phyloP scores from a whole-genome alignment of 2,113 vertebrate species.

The Collichthys lucidus region DNA sequence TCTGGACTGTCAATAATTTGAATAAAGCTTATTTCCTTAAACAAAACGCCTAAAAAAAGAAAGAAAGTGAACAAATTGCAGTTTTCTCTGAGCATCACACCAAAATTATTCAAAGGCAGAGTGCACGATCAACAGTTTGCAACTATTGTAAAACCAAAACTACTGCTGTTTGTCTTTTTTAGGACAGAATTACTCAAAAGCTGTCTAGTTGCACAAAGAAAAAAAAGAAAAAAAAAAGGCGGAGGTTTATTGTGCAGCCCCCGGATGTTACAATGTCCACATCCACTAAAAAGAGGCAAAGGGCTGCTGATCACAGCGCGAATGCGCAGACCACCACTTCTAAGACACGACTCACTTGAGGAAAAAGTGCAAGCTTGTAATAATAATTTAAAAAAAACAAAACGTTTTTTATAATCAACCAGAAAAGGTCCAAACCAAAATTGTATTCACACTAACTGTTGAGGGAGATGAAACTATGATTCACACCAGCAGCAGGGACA shows the following conservation, averaged over 20 bases:
- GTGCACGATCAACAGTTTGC: no score
- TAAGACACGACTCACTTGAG: not conserved
- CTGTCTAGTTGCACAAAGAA: not conserved
- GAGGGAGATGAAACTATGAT: slow-evolving; percentile 28
- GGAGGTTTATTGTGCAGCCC: not conserved
- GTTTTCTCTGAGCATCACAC: no score
- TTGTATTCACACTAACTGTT: slow-evolving; percentile 25
- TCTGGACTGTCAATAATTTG: not conserved
- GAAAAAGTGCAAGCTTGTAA: not conserved
- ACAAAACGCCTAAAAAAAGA: not conserved
- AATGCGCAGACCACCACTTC: fast-evolving
- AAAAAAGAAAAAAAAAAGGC: not conserved
- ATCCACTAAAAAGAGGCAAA: not conserved
- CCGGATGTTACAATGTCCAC: not conserved
- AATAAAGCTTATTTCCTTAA: not conserved
- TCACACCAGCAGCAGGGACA: slow-evolving; percentile 31
- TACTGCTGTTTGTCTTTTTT: not conserved
- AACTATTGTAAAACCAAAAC: not conserved
- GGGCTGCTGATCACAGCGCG: not conserved
- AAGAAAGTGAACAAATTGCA: not conserved
- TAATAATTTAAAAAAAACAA: not conserved
- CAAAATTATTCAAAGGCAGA: no score
- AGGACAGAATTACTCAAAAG: slow-evolving; percentile 4
- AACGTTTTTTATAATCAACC: not conserved
- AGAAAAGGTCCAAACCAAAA: slow-evolving; percentile 4